Conservation (phyloP, 2,113 vertebrate species). For the Clarias gariepinus region DNA sequence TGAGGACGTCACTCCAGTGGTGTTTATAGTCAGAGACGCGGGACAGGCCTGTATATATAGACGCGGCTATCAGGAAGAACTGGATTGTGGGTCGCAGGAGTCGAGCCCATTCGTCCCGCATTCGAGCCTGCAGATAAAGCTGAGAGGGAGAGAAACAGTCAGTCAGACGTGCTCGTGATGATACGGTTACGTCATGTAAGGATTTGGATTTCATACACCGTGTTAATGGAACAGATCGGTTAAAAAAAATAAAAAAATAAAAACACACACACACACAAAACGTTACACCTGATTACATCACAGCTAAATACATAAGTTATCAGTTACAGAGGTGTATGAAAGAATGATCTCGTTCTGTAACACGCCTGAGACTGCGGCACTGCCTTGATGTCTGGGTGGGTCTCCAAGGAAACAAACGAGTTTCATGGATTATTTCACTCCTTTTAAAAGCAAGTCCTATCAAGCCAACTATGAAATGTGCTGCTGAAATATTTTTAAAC, state of each 20-base stretch:
- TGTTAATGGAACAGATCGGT: neutral
- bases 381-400: neutral
- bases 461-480: neutral
- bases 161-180: neutral
- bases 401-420: neutral
- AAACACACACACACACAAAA: no score
- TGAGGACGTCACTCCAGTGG: constrained; percentile 95
- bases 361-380: neutral
- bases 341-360: neutral
- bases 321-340: neutral
- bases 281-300: neutral
- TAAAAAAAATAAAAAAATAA: neutral
- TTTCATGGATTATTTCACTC: neutral
- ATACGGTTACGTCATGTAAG: neutral
- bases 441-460: neutral
- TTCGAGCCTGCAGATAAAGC: constrained; percentile 94
- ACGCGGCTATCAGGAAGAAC: constrained; percentile 85
- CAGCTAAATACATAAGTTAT: no score
- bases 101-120: constrained; percentile 88
- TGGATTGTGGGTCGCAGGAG: constrained; percentile 90
- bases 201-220: neutral
- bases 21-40: constrained; percentile 97
- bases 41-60: constrained; percentile 91
- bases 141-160: constrained; percentile 51
- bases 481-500: neutral